Conservation (phyloP, 2,797 vertebrate species). For the Catharus ustulatus region DNA sequence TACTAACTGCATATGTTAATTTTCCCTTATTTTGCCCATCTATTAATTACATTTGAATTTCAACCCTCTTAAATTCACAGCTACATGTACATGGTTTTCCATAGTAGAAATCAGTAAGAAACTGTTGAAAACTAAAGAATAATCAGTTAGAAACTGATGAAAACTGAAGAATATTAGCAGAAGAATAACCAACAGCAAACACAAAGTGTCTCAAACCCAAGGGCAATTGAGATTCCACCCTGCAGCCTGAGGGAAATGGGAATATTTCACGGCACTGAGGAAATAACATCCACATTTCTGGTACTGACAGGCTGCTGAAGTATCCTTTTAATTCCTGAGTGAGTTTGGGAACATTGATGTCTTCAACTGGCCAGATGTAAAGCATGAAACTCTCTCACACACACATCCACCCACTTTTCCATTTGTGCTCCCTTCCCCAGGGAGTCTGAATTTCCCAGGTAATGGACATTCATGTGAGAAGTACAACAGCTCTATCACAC, state of each 20-base stretch:
- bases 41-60: constrained; percentile 11
- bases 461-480: neutral
- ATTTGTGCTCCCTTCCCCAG: neutral
- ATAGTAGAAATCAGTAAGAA: constrained; percentile 7
- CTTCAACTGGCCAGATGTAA: neutral
- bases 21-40: neutral
- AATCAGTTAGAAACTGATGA: neutral
- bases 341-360: neutral
- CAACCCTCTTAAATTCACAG: neutral
- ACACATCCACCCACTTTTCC: neutral
- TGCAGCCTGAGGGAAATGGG: neutral
- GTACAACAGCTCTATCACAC: neutral
- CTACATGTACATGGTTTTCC: neutral
- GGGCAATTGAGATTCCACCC: neutral
- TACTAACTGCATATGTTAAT: neutral
- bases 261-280: neutral
- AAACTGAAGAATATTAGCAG: neutral
- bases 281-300: neutral
- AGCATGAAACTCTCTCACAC: neutral
- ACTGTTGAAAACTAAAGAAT: neutral
- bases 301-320: neutral
- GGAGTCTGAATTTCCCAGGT: neutral
- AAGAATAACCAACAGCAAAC: neutral
- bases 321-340: neutral
- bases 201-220: neutral